Percentiles rank a stretch among this genome's conserved stretches.
These are phyloP conservation scores for Himantopus leucocephalus DNA, from an alignment of 2,113 vertebrate genomes.

Conservation along the genomic window DNA sequence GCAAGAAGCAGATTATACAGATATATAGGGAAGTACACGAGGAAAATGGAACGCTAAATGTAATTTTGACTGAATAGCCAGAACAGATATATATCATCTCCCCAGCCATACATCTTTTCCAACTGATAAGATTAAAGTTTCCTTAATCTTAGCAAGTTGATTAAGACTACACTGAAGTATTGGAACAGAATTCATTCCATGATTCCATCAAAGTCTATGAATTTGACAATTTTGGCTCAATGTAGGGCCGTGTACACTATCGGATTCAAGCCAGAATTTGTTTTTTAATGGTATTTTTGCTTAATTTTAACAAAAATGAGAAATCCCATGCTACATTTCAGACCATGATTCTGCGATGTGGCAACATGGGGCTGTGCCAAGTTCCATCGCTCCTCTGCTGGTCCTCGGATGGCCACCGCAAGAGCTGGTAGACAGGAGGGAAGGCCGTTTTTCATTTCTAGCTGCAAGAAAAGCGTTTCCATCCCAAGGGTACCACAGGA, in stretches of 20 bases:
- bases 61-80: neutral
- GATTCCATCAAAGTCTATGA: accelerated
- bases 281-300: neutral
- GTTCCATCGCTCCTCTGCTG: neutral
- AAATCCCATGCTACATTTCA: neutral
- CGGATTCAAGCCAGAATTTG: neutral
- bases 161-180: neutral
- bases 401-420: neutral
- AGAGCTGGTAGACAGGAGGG: neutral
- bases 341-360: neutral
- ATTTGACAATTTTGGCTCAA: neutral
- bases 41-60: neutral
- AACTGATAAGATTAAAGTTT: neutral
- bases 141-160: neutral
- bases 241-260: neutral
- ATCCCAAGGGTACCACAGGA: neutral
- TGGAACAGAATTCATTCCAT: neutral
- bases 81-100: neutral
- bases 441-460: neutral
- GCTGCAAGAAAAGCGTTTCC: neutral
- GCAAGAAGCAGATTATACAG: neutral
- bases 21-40: neutral
- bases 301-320: neutral
- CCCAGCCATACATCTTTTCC: neutral
- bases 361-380: neutral